These are phyloP conservation scores for Phallusia fumigata DNA, from an alignment of 23 tunicate genomes.

Conservation along the genomic window DNA sequence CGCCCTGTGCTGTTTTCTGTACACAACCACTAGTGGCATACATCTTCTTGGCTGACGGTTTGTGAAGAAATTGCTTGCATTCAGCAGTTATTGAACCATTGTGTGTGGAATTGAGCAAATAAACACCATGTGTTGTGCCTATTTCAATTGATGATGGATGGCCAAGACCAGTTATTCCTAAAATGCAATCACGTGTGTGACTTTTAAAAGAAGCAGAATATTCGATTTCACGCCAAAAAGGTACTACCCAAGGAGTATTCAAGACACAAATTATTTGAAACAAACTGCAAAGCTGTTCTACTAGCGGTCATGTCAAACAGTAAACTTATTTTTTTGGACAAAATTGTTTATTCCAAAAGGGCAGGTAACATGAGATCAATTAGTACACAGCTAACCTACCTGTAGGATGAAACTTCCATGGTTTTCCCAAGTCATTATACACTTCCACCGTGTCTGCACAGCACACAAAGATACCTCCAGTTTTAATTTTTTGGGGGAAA, in stretches of 20 bases:
- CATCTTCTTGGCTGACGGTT: conserved; percentile 69
- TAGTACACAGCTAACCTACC: not conserved
- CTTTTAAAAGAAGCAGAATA: no score
- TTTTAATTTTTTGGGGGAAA: conserved; percentile 55
- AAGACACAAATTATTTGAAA: no score
- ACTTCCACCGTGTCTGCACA: conserved; percentile 88
- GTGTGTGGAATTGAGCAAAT: conserved; percentile 20
- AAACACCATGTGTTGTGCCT: conserved; percentile 89
- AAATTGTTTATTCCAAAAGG: no score
- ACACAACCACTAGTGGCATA: conserved; percentile 41
- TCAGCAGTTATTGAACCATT: conserved; percentile 4
- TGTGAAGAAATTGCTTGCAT: conserved; percentile 77
- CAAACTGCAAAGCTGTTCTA: no score
- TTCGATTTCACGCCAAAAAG: no score
- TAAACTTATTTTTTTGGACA: no score
- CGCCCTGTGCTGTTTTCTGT: not conserved
- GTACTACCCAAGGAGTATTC: no score
- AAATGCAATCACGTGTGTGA: not conserved
- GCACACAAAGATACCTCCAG: conserved; percentile 93
- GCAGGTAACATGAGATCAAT: not conserved
- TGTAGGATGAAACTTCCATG: conserved; percentile 28
- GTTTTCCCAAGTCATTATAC: conserved; percentile 42
- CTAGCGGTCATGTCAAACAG: no score
- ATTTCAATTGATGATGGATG: conserved; percentile 60
- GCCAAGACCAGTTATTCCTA: conserved; percentile 78